These are phyloP conservation scores for Ciconia boyciana DNA, from an alignment of 2,113 vertebrate species.

Conservation along the genomic window DNA sequence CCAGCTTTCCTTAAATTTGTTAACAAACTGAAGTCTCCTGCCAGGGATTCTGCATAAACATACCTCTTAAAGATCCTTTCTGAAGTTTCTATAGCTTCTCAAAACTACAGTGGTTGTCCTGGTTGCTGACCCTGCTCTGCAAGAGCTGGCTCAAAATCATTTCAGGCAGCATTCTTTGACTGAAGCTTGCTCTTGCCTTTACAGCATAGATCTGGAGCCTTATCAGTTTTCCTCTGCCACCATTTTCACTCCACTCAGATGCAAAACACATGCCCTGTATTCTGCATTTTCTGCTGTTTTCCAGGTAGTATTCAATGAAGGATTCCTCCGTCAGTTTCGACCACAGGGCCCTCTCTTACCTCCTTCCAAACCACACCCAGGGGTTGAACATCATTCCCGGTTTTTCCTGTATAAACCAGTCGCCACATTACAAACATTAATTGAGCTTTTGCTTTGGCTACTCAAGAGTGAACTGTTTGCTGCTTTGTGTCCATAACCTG, in stretches of 20 bases:
- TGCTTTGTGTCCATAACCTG: background rate
- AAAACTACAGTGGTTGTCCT: background rate
- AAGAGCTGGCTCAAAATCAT: background rate
- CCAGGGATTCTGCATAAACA: background rate
- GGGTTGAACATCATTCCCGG: background rate
- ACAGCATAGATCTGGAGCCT: background rate
- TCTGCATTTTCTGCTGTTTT: background rate
- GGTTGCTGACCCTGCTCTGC: background rate
- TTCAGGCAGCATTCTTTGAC: background rate
- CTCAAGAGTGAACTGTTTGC: background rate
- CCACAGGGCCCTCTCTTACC: background rate
- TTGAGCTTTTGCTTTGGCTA: background rate
- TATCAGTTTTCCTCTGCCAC: background rate
- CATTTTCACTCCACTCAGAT: background rate
- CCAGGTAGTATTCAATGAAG: background rate
- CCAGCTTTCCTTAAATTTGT: background rate
- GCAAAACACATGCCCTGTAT: background rate
- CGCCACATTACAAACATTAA: background rate
- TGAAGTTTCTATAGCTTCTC: background rate
- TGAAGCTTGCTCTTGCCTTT: background rate
- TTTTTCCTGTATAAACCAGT: background rate
- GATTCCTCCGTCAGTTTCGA: background rate
- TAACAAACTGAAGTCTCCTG: background rate
- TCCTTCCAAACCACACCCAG: background rate
- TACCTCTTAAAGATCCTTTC: background rate